Evolutionary conservation across 1,140 invertebrate species (phyloP), one percentile per base, ranked within the genome.

Genomic region (Papilio aristodemus): DNA sequence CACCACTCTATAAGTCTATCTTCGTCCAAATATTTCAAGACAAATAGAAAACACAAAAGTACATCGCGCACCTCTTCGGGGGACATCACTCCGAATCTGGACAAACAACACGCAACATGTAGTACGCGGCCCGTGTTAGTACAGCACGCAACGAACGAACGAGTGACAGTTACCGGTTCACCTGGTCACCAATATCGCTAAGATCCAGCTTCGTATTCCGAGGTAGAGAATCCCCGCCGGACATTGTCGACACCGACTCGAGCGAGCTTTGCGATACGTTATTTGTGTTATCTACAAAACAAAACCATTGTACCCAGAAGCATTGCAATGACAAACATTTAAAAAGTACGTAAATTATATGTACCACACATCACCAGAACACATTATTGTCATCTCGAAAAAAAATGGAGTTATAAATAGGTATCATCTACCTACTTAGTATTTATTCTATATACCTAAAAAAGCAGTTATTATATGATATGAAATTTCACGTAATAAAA

Each of bases 1-100:
- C 97, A 98, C 96, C 97, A 98, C 8, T 95, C 94, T 14, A 98
- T 94, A n/a, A 98, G 92, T 76, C 97, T 95, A 74, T 97, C 96
- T 83, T 98, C 96, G 32, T 95, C 95, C 58, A 98, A 85, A 90
- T 98, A 96, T 86, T 98, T 98, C 25, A 99, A 92, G 54, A 98
- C 95, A 91, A 98, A 98, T 14, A 99, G 90, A 85, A 98, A 97
- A 83, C 96, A 97, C 1, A 99, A 87, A 13, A 99, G 92, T 14
- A 99, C 92, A 91, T 99, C 98, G 82, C 96, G 96, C 36, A 97
- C 94, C 92, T 98, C 97, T 67, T 91, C 89, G 46, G 90, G 81
- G 13, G 91, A 92, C 86, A 92, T 85, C 70, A 92, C 91, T 82
- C 91, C 91, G 72, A 92, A 92, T 80, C 91, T 92, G 78, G 39